Evolutionary conservation across 2,888 invertebrate genomes (phyloP).

Genomic region (Drosophila yooni): DNA sequence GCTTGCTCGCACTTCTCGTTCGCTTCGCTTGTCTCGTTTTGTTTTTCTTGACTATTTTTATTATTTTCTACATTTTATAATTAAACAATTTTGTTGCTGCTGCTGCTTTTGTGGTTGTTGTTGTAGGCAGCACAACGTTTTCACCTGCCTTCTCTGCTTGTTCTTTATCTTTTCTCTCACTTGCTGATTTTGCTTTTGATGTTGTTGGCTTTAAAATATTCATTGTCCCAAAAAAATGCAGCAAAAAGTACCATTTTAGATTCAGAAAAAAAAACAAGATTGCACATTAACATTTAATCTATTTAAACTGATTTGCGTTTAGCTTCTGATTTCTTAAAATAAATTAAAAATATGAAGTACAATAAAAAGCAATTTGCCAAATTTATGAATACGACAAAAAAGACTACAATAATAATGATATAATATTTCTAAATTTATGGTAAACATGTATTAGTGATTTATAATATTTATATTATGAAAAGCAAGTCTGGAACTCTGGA

Average conservation of each 20-base stretch:
- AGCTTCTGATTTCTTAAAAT: not conserved
- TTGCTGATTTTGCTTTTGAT: constrained; percentile 30
- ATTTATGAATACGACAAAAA: not conserved
- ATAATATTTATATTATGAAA: too few species aligned
- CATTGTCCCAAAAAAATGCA: not conserved
- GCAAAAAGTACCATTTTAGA: not conserved
- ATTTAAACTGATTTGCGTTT: too few species aligned
- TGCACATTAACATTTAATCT: too few species aligned
- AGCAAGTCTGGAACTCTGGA: not conserved
- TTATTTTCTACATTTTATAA: constrained; percentile 74
- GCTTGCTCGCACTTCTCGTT: not conserved
- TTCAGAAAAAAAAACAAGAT: too few species aligned
- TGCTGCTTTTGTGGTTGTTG: constrained; percentile 19
- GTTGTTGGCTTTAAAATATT: constrained; percentile 18
- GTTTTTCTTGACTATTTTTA: constrained; percentile 47
- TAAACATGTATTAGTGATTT: too few species aligned
- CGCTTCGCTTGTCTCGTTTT: not conserved
- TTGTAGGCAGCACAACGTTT: constrained; percentile 27
- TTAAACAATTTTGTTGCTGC: constrained; percentile 69
- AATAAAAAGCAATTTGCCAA: not conserved
- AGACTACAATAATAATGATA: too few species aligned
- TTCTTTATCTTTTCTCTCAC: constrained; percentile 21
- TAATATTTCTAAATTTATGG: too few species aligned
- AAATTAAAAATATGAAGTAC: not conserved
- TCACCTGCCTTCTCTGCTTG: constrained; percentile 13